These are phyloP conservation scores for Petrocephalus microphthalmus DNA, from an alignment of 2,113 vertebrate genomes.

Conservation along the genomic window DNA sequence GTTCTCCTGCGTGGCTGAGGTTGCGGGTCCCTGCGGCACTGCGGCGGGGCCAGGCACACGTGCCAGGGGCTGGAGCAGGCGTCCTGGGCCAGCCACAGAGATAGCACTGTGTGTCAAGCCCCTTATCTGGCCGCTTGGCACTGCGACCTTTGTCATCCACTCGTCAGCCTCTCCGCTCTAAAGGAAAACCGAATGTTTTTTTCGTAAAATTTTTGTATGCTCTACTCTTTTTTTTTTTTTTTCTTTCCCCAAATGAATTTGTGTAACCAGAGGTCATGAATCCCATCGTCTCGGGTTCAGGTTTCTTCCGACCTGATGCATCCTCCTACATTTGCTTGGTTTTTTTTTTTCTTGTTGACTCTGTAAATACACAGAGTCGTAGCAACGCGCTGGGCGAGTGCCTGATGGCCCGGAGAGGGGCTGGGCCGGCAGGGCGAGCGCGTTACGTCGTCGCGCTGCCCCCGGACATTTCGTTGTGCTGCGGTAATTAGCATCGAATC, in stretches of 20 bases:
- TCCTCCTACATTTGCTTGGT: background rate
- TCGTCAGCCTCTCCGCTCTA: background rate
- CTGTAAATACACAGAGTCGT: constrained; percentile 26
- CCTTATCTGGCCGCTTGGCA: background rate
- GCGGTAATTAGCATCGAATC: background rate
- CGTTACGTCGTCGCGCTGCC: background rate
- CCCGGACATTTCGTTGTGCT: background rate
- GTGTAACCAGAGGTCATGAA: background rate
- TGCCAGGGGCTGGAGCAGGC: background rate
- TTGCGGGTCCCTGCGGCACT: background rate
- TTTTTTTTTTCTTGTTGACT: constrained; percentile 12
- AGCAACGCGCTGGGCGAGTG: constrained; percentile 26
- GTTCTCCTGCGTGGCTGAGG: background rate
- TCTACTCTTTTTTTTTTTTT: background rate
- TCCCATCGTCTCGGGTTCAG: background rate
- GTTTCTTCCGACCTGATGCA: background rate
- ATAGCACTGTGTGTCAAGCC: background rate
- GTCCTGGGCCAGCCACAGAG: background rate
- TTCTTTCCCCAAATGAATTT: background rate
- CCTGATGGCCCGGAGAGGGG: background rate
- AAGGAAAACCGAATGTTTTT: background rate
- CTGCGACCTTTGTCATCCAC: background rate
- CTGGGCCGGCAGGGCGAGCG: background rate
- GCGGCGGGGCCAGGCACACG: background rate
- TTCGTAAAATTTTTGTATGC: background rate